Conservation (phyloP, 2,888 invertebrate species). For the Torymus texanus region DNA sequence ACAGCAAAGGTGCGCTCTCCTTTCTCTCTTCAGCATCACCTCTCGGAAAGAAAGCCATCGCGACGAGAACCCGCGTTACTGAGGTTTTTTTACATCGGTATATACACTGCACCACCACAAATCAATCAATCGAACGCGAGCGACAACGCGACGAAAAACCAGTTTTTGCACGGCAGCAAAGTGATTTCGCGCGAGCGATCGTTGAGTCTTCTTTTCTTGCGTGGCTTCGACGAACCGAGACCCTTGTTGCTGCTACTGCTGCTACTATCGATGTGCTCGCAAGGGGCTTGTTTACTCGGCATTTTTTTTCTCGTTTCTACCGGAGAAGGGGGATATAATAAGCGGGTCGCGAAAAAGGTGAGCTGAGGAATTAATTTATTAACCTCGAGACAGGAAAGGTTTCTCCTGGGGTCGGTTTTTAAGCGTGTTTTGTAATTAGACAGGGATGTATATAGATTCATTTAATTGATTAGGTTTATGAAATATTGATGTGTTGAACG, state of each 20-base stretch:
- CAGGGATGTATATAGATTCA: neutral
- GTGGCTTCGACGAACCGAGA: neutral
- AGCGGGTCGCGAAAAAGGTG: slow-evolving; percentile 10
- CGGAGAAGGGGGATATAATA: slow-evolving; percentile 5
- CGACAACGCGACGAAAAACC: slow-evolving; percentile 43
- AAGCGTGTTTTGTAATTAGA: slow-evolving; percentile 15
- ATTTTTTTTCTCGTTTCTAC: neutral
- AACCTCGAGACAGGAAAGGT: neutral
- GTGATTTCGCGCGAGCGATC: slow-evolving; percentile 37
- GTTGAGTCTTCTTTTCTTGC: neutral
- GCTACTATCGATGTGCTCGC: too few species aligned
- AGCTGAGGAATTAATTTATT: slow-evolving; percentile 35
- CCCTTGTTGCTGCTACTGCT: neutral
- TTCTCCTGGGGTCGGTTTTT: neutral
- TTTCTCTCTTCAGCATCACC: too few species aligned
- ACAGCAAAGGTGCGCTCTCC: too few species aligned
- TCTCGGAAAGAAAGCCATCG: slow-evolving; percentile 2
- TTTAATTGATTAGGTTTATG: slow-evolving; percentile 18
- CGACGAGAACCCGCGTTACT: slow-evolving; percentile 10
- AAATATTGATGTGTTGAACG: too few species aligned
- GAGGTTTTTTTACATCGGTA: neutral
- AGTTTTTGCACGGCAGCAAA: slow-evolving; percentile 28
- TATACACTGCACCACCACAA: slow-evolving; percentile 33
- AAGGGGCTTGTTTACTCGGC: neutral
- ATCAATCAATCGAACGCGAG: slow-evolving; percentile 47